A percentile compares a stretch with the other conserved stretches of the same genome.
These are phyloP conservation scores for Mellilla xanthometata DNA, from an alignment of 2,888 invertebrate species.

Conservation along the genomic window DNA sequence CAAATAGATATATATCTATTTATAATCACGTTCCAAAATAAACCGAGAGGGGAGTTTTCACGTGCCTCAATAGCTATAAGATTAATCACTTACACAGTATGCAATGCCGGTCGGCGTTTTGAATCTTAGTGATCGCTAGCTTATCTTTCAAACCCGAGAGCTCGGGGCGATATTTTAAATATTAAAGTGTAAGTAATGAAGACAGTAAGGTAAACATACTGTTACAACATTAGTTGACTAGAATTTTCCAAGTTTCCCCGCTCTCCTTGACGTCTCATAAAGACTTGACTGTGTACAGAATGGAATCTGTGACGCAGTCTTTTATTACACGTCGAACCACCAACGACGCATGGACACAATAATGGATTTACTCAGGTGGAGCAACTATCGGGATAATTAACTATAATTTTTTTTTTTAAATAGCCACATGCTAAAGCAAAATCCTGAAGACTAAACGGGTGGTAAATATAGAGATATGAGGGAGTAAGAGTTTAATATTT, in stretches of 20 bases:
- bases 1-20: conserved; percentile 74
- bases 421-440: too few relatives aligned
- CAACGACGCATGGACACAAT: conserved; percentile 51
- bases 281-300: conserved; percentile 30
- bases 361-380: too few relatives aligned
- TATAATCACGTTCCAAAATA: conserved; percentile 68
- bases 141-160: too few relatives aligned
- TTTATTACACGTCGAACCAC: conserved; percentile 46
- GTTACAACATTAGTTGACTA: too few relatives aligned
- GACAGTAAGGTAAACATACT: too few relatives aligned
- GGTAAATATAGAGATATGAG: too few relatives aligned
- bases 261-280: conserved; percentile 37
- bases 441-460: too few relatives aligned
- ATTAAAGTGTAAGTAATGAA: too few relatives aligned
- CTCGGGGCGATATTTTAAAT: too few relatives aligned
- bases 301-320: conserved; percentile 49
- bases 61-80: conserved; percentile 59
- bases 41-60: conserved; percentile 63
- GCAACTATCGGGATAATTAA: too few relatives aligned
- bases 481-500: too few relatives aligned
- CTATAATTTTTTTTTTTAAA: too few relatives aligned
- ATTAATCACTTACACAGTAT: conserved; percentile 50
- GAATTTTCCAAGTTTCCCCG: conserved; percentile 44
- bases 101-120: conserved; percentile 6
- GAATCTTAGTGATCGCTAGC: neutral